Evolutionary conservation across 2,888 invertebrate genomes (phyloP).

Genomic region (Corbicula japonica): DNA sequence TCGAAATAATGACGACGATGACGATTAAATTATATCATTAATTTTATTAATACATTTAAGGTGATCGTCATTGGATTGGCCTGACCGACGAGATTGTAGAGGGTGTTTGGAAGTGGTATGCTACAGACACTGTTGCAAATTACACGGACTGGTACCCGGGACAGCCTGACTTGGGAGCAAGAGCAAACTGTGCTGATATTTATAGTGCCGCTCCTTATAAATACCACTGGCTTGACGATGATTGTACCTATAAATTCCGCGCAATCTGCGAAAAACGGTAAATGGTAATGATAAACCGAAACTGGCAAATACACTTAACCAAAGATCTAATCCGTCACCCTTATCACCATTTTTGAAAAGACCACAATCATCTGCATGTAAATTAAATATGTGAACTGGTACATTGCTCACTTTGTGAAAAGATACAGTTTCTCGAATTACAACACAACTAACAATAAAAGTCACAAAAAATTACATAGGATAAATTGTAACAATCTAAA

Average conservation of each 20-base stretch:
- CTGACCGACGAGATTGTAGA: conserved; percentile 29
- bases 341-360: not conserved
- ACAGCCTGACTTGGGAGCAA: conserved; percentile 3
- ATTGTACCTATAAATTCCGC: not conserved
- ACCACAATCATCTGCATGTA: not conserved
- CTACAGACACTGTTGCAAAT: not conserved
- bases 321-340: not conserved
- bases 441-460: not conserved
- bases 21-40: too few relatives aligned
- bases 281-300: not conserved
- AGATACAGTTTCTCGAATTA: not conserved
- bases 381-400: not conserved
- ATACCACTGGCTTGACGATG: conserved; percentile 18
- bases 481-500: too few relatives aligned
- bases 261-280: conserved; percentile 16
- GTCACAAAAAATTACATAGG: too few relatives aligned
- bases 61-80: conserved; percentile 32
- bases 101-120: conserved; percentile 21
- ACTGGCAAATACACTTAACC: not conserved
- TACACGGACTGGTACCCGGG: conserved; percentile 31
- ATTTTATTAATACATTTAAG: too few relatives aligned
- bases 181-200: conserved; percentile 16
- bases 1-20: too few relatives aligned
- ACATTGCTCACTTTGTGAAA: not conserved
- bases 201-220: not conserved